A percentile compares a stretch with the other conserved stretches of the same genome.
phyloP scores from a whole-genome alignment of 2,113 vertebrate species.

The Actenoides hombroni region DNA sequence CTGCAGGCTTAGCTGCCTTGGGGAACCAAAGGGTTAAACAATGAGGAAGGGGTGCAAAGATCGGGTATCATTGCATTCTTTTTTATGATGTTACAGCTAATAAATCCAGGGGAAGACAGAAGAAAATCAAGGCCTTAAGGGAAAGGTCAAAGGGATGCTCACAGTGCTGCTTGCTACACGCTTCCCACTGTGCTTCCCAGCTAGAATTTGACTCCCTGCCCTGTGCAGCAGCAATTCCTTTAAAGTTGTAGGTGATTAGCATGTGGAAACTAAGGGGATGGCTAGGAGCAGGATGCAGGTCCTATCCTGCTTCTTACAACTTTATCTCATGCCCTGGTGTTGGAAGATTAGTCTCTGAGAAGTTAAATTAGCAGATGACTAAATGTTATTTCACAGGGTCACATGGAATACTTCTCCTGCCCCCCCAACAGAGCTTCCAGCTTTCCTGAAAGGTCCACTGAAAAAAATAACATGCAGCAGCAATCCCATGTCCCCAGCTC shows the following conservation, averaged over 20 bases:
- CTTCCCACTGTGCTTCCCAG: neutral
- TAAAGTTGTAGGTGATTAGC: neutral
- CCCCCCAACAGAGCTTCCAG: neutral
- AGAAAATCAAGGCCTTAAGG: neutral
- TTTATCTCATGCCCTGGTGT: neutral
- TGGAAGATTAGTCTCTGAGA: neutral
- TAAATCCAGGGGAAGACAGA: neutral
- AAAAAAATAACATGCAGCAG: neutral
- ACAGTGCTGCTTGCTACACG: accelerated
- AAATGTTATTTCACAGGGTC: neutral
- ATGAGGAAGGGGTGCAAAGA: neutral
- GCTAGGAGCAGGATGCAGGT: neutral
- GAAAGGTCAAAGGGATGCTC: neutral
- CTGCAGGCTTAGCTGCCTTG: neutral
- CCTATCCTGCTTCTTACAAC: neutral
- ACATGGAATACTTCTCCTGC: neutral
- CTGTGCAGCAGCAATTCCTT: neutral
- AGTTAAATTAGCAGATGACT: neutral
- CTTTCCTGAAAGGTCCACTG: neutral
- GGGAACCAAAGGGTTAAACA: neutral
- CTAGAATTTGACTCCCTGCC: neutral
- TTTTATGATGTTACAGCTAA: neutral
- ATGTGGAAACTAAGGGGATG: neutral
- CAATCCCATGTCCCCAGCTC: neutral
- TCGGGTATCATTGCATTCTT: accelerated